A percentile compares a stretch with the other conserved stretches of the same genome.
These are phyloP conservation scores for Palythoa grandis DNA, from an alignment of 92 coral and sea anemone genomes.

Conservation along the genomic window DNA sequence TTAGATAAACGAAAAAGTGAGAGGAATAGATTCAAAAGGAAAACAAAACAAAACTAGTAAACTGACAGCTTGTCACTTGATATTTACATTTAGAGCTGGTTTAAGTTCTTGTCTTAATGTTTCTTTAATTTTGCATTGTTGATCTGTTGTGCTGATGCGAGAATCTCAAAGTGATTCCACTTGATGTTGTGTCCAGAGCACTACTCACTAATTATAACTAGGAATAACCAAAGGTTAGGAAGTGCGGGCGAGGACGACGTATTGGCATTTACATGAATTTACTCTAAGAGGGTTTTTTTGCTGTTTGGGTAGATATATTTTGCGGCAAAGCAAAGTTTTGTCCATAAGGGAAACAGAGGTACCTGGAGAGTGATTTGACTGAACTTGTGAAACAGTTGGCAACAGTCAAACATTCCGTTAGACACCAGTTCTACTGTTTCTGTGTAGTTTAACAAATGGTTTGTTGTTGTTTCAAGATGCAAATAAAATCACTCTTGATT, in stretches of 20 bases:
- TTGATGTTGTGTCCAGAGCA: too few species aligned
- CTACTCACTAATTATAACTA: too few species aligned
- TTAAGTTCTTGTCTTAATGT: too few species aligned
- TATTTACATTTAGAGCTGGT: too few species aligned
- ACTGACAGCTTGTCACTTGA: too few species aligned
- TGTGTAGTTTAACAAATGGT: conserved; percentile 24
- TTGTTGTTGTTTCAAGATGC: conserved; percentile 35
- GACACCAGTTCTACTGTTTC: conserved; percentile 17
- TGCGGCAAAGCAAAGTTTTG: conserved; percentile 1
- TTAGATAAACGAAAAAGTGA: too few species aligned
- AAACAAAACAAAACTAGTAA: too few species aligned
- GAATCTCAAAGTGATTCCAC: too few species aligned
- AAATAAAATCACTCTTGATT: conserved; percentile 22
- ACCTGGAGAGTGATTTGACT: conserved; percentile 23
- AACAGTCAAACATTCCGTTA: conserved; percentile 16
- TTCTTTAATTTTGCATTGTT: too few species aligned
- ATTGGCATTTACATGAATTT: conserved; percentile 7
- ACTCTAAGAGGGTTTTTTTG: conserved; percentile 2
- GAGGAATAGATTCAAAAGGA: too few species aligned
- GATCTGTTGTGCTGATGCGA: too few species aligned
- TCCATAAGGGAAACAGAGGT: conserved; percentile 3
- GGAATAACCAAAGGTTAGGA: conserved; percentile 2
- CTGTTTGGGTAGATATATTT: conserved; percentile 21
- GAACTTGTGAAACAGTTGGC: conserved; percentile 21
- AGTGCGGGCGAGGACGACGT: conserved; percentile 12